Percentiles rank a stretch among this genome's conserved stretches.
Evolutionary conservation across 2,113 vertebrate species (phyloP).

Genomic region (Benitochromis conjunctus): DNA sequence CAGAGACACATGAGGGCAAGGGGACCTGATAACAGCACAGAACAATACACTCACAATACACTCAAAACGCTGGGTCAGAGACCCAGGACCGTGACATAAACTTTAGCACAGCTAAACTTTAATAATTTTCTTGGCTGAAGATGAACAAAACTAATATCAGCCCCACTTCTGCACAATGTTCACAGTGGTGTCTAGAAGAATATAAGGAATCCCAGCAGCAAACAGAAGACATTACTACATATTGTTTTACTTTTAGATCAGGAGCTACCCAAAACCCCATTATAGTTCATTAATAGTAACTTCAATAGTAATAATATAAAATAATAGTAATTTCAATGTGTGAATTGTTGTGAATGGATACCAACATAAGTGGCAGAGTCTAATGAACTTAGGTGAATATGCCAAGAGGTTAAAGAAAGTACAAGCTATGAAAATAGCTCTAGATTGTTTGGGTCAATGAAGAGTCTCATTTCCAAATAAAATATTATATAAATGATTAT

Average conservation of each 20-base stretch:
- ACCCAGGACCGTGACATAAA: background rate
- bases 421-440: background rate
- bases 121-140: background rate
- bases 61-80: no score
- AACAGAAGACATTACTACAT: background rate
- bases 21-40: no score
- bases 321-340: background rate
- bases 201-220: background rate
- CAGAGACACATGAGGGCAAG: no score
- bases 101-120: background rate
- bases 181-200: background rate
- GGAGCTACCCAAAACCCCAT: background rate
- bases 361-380: background rate
- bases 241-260: background rate
- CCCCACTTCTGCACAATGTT: background rate
- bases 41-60: no score
- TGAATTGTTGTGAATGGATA: background rate
- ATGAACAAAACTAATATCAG: background rate
- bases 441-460: background rate
- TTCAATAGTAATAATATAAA: no score
- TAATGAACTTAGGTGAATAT: background rate
- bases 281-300: background rate
- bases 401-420: background rate
- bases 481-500: background rate
- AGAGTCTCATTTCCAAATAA: background rate